phyloP scores from a whole-genome alignment of 2,797 vertebrate genomes.

The Serranus cabrilla region DNA sequence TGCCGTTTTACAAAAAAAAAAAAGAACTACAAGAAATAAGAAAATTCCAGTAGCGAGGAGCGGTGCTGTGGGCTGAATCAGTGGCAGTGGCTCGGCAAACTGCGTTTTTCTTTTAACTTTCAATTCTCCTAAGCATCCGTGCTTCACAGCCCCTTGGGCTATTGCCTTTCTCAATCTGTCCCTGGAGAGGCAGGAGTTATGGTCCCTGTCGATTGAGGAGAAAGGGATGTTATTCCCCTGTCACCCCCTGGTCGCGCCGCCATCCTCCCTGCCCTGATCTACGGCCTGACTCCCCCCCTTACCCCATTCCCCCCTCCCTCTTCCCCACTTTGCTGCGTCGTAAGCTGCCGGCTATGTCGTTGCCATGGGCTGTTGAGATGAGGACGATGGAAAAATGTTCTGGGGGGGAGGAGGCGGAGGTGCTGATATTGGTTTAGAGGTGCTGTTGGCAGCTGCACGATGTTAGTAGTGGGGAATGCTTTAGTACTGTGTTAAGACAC shows the following conservation, averaged over 20 bases:
- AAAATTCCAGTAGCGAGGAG: slow-evolving; percentile 81
- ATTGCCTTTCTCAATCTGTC: slow-evolving; percentile 99
- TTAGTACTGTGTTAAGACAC: slow-evolving; percentile 42
- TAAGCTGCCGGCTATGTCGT: slow-evolving; percentile 75
- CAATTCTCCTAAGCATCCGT: slow-evolving; percentile 96
- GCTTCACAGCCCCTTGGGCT: slow-evolving; percentile 97
- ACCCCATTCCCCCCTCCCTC: slow-evolving; percentile 72
- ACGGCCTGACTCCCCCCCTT: slow-evolving; percentile 86
- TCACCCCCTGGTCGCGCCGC: slow-evolving; percentile 92
- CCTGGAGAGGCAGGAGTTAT: slow-evolving; percentile 99
- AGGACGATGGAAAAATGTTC: slow-evolving; percentile 72
- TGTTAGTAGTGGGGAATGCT: slow-evolving; percentile 48
- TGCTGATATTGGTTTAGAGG: slow-evolving; percentile 73
- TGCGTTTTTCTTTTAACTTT: slow-evolving; percentile 95
- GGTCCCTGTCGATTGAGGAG: slow-evolving; percentile 99
- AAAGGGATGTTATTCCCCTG: slow-evolving; percentile 99
- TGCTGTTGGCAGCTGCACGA: slow-evolving; percentile 47
- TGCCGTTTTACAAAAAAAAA: slow-evolving; percentile 14
- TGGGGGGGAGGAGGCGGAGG: slow-evolving; percentile 41
- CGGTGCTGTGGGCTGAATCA: slow-evolving; percentile 66
- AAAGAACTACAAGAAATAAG: slow-evolving; percentile 51
- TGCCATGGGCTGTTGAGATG: slow-evolving; percentile 76
- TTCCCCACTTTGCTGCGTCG: slow-evolving; percentile 76
- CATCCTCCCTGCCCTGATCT: slow-evolving; percentile 95
- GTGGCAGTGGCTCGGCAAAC: slow-evolving; percentile 82